Evolutionary conservation across 1,140 invertebrate species (phyloP).

Genomic region (Drosophila aff.): DNA sequence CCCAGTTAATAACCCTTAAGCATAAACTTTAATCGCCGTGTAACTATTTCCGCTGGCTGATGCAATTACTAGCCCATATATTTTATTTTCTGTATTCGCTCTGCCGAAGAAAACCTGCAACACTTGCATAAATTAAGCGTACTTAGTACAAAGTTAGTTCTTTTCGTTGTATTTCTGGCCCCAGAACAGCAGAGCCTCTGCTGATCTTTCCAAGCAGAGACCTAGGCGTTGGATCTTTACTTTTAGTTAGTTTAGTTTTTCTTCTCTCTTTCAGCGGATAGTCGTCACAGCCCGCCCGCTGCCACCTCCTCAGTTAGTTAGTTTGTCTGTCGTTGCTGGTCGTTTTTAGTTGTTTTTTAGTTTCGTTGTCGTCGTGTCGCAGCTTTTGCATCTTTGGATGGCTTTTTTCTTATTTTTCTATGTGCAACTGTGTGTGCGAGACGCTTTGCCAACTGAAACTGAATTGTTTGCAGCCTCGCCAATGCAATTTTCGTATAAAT

Average conservation of each 20-base stretch:
- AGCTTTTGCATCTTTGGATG: slow-evolving; percentile 66
- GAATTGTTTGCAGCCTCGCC: slow-evolving; percentile 50
- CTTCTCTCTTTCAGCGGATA: slow-evolving; percentile 44
- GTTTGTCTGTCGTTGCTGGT: slow-evolving; percentile 24
- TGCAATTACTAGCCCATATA: slow-evolving; percentile 60
- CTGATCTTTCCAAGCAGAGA: slow-evolving; percentile 39
- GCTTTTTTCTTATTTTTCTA: neutral
- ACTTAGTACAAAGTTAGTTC: slow-evolving; percentile 43
- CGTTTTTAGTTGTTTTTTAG: slow-evolving; percentile 23
- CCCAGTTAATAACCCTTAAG: neutral
- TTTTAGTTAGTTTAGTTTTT: slow-evolving; percentile 62
- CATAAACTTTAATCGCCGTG: slow-evolving; percentile 14
- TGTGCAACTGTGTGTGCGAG: slow-evolving; percentile 48
- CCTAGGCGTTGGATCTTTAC: slow-evolving; percentile 66
- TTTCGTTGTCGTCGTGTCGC: slow-evolving; percentile 44
- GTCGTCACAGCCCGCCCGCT: slow-evolving; percentile 12
- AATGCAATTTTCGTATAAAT: slow-evolving; percentile 79
- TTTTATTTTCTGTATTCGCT: slow-evolving; percentile 39
- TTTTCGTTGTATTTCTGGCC: slow-evolving; percentile 24
- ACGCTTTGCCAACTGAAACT: slow-evolving; percentile 70
- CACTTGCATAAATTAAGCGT: slow-evolving; percentile 63
- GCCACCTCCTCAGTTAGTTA: slow-evolving; percentile 15
- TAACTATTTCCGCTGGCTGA: slow-evolving; percentile 50
- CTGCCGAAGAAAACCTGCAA: slow-evolving; percentile 30
- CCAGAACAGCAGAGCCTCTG: slow-evolving; percentile 58